Conservation (phyloP, 1,140 invertebrate genomes). For the Scaptomyza montana region DNA sequence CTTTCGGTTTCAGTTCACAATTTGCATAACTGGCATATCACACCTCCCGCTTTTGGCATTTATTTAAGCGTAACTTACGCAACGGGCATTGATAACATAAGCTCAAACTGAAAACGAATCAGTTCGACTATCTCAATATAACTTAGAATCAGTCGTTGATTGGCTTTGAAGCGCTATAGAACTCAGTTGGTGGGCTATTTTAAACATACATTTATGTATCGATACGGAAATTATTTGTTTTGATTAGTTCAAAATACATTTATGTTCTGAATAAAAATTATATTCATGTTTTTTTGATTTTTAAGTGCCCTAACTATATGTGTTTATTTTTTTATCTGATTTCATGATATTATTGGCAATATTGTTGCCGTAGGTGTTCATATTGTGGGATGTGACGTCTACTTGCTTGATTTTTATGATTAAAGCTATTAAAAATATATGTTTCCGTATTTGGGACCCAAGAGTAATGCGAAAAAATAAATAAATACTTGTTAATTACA, state of each 20-base stretch:
- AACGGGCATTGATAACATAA: constrained; percentile 14
- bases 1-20: constrained; percentile 23
- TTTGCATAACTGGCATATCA: constrained; percentile 38
- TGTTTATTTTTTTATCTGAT: constrained; percentile 23
- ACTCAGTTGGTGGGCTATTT: constrained; percentile 13
- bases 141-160: constrained; percentile 32
- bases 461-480: constrained; percentile 3
- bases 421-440: constrained; percentile 15
- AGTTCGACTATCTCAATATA: background rate
- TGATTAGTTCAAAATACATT: constrained; percentile 40
- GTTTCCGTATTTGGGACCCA: constrained; percentile 32
- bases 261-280: constrained; percentile 20
- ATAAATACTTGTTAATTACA: constrained; percentile 31
- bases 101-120: background rate
- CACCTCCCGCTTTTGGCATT: constrained; percentile 16
- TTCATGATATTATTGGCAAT: constrained; percentile 19
- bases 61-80: constrained; percentile 41
- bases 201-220: background rate
- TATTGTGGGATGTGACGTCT: constrained; percentile 18
- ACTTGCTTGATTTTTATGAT: constrained; percentile 29
- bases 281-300: constrained; percentile 36
- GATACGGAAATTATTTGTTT: constrained; percentile 55
- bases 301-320: constrained; percentile 34
- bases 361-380: background rate
- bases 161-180: constrained; percentile 21